A percentile compares a stretch with the other conserved stretches of the same genome.
These are phyloP conservation scores for Microctonus brassicae DNA, from an alignment of 2,888 invertebrate species.

Conservation along the genomic window DNA sequence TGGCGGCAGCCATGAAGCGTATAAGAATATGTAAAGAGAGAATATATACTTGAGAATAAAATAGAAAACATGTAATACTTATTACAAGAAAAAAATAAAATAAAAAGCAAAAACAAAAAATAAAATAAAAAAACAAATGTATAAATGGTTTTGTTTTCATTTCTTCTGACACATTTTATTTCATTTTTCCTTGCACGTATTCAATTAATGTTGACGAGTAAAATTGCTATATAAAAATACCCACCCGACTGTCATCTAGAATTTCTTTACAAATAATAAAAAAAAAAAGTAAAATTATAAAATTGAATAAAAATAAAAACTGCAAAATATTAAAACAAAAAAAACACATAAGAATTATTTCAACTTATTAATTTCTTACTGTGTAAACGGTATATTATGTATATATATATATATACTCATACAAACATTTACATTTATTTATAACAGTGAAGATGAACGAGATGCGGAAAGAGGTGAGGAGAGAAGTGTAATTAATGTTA, in stretches of 20 bases:
- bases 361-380: background rate
- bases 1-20: background rate
- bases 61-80: background rate
- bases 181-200: background rate
- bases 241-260: background rate
- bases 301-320: no score
- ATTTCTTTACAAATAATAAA: background rate
- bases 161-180: background rate
- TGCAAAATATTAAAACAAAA: no score
- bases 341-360: background rate
- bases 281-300: no score
- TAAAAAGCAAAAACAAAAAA: background rate
- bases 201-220: background rate
- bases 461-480: background rate
- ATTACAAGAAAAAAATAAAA: background rate
- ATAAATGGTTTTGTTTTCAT: background rate
- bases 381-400: background rate
- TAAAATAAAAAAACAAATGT: background rate
- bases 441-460: conserved; percentile 14
- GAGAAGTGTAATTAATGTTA: conserved; percentile 7
- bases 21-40: background rate
- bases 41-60: background rate
- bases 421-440: no score
- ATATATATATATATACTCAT: background rate
- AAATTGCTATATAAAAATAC: background rate